Percentiles rank a stretch among this genome's conserved stretches.
These are phyloP conservation scores for Microcebus murinus DNA, from an alignment of 2,113 vertebrate genomes.

Conservation along the genomic window DNA sequence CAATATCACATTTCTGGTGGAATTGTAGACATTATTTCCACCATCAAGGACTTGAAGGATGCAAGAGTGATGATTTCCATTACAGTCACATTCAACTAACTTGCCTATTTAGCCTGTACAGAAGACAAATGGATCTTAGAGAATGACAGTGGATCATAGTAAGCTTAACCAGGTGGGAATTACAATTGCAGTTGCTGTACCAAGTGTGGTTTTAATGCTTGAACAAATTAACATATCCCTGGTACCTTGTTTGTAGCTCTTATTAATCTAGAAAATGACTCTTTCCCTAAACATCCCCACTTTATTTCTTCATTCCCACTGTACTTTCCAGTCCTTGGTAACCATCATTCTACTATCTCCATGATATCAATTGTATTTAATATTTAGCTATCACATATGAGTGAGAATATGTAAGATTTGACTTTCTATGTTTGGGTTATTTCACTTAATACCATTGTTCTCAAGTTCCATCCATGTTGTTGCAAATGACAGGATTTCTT, in stretches of 20 bases:
- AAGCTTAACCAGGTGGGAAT: background rate
- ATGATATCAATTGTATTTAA: too few species aligned
- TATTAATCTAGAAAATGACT: background rate
- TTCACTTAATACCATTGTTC: too few species aligned
- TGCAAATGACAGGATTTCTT: too few species aligned
- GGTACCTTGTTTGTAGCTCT: background rate
- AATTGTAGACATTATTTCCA: background rate
- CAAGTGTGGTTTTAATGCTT: background rate
- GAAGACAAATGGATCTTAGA: background rate
- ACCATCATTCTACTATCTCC: too few species aligned
- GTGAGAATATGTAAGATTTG: too few species aligned
- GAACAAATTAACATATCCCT: background rate
- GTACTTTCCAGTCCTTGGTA: too few species aligned
- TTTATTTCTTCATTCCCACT: too few species aligned
- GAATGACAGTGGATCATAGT: background rate
- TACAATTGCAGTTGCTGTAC: background rate
- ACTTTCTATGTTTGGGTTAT: too few species aligned
- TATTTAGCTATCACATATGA: too few species aligned
- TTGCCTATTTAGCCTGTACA: background rate
- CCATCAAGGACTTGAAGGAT: background rate
- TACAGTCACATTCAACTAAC: background rate
- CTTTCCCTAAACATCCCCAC: background rate
- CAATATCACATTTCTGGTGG: background rate
- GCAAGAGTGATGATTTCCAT: background rate
- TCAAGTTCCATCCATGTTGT: too few species aligned